Base-by-base conservation (phyloP, 2,888 invertebrate species). In the Tanaodytes sp. region DNA sequence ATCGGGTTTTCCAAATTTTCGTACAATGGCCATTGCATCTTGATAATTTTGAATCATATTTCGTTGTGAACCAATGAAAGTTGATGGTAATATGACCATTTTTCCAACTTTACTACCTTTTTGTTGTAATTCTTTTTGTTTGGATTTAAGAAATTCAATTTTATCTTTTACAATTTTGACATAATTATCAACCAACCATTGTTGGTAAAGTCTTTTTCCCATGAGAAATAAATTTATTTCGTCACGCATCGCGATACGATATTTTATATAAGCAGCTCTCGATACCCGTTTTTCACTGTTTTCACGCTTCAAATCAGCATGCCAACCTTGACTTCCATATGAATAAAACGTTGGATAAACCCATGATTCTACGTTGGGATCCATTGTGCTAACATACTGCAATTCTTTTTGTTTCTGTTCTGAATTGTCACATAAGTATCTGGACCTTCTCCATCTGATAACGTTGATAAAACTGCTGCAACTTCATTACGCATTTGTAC, bases 401-500 rank as follows among this genome's bases (percentile, higher is more conserved):
- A 46, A 31, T 46, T 9, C 11, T 46, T 46, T 12, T 46, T 18
- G 1, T 9, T 30, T 46, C n/a, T 46, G 9, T 31, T 46, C 4
- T 8, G 6, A 31, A 46, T 46, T 15, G 30, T 46, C 16, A 46
- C 31, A 11, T 46, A 46, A 16, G 45, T 46, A 16, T 46, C 30
- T 16, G 30, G 45, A 9, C 30, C 31, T 43, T 43, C 31, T 16
- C 45, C 45, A 31, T 46, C 31, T 1, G 45, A 16, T 3, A 18
- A 31, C 2, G 45, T 46, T 46, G 45, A 11, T 16, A 46, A 46
- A 30, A 16, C 18, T 16, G 31, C 45, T 16, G 45, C 18, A 31
- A 46, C 30, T 46, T 46, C 45, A 46, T 46, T 30, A 18, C 30
- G 31, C 20, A 5, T 30, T 46, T 46, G 45, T 46, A 30, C 16